phyloP scores from a whole-genome alignment of 2,113 vertebrate genomes.

The Pimephales promelas region DNA sequence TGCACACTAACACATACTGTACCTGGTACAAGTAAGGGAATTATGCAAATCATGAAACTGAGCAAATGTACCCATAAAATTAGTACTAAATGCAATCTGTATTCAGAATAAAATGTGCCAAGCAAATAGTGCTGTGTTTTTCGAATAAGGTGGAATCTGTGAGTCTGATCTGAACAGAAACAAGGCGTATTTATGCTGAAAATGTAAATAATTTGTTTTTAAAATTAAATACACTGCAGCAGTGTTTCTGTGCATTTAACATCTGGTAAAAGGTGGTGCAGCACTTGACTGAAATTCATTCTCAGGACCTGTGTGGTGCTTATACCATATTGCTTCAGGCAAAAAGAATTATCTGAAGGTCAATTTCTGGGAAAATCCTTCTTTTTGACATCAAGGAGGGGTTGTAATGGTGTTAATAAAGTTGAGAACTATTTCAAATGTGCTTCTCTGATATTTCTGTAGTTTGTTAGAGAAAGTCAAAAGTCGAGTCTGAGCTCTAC shows the following conservation, averaged over 20 bases:
- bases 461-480: slow-evolving; percentile 5
- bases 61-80: neutral
- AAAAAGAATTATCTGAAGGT: slow-evolving; percentile 15
- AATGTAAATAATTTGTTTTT: neutral
- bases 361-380: neutral
- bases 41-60: neutral
- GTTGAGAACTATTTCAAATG: neutral
- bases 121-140: neutral
- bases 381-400: neutral
- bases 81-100: neutral
- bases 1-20: neutral
- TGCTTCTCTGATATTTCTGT: neutral
- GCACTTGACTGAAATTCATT: neutral
- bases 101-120: neutral
- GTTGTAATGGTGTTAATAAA: neutral
- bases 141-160: neutral
- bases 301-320: neutral
- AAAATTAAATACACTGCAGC: neutral
- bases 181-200: neutral
- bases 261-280: neutral
- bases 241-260: neutral
- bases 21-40: neutral
- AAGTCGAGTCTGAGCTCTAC: neutral
- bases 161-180: neutral
- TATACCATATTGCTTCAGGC: neutral